A percentile compares a stretch with the other conserved stretches of the same genome.
These are phyloP conservation scores for Mustelus asterias DNA, from an alignment of 2,113 vertebrate genomes.

Conservation along the genomic window DNA sequence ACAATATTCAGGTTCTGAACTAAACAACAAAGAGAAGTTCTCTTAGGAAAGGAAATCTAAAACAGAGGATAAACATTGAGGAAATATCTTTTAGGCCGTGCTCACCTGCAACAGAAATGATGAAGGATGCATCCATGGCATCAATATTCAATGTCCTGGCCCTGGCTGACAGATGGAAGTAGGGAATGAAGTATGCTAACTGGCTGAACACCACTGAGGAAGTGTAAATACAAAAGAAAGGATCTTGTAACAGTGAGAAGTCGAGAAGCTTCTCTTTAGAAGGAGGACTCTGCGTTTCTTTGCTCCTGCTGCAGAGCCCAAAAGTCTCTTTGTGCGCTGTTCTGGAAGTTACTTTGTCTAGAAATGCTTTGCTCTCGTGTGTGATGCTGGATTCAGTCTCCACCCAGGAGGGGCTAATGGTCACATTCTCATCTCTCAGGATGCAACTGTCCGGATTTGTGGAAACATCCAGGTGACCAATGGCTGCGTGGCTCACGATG, in stretches of 20 bases:
- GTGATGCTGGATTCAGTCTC: not conserved
- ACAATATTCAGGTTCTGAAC: not conserved
- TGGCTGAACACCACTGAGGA: conserved; percentile 88
- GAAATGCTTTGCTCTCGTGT: conserved; percentile 44
- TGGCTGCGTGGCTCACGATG: conserved; percentile 44
- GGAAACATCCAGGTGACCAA: conserved; percentile 40
- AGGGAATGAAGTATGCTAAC: conserved; percentile 80
- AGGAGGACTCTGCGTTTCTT: not conserved
- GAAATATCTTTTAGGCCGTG: not conserved
- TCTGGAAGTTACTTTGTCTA: conserved; percentile 15
- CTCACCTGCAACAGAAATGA: conserved; percentile 82
- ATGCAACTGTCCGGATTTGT: conserved; percentile 45
- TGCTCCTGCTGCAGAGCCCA: fast-evolving
- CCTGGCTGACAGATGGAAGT: conserved; percentile 79
- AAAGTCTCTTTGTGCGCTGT: not conserved
- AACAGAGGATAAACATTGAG: not conserved
- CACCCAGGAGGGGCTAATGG: not conserved
- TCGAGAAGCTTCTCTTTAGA: conserved; percentile 55
- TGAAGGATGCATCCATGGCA: conserved; percentile 80
- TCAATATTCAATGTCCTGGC: conserved; percentile 74
- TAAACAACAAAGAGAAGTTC: not conserved
- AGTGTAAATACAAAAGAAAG: conserved; percentile 81
- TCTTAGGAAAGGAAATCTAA: not conserved
- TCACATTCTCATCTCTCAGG: not conserved
- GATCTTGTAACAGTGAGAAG: conserved; percentile 72